A percentile compares a stretch with the other conserved stretches of the same genome.
Evolutionary conservation across 1,140 invertebrate species (phyloP).

Genomic region (Luehdorfia chinensis): DNA sequence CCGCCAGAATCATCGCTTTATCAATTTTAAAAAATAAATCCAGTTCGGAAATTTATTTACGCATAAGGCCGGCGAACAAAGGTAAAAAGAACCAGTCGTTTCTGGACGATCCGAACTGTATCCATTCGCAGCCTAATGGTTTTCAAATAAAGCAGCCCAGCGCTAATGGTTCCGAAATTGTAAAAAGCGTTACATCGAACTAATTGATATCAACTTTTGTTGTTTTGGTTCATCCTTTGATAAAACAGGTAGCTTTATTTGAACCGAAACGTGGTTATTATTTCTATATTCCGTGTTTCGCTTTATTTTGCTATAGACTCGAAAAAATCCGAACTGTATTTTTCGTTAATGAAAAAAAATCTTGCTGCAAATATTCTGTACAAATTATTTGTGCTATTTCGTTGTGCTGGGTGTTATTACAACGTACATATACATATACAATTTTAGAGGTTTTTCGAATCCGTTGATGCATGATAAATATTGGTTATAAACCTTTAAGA

Average conservation of each 20-base stretch:
- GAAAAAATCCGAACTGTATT: slow-evolving; percentile 2
- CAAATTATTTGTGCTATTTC: slow-evolving; percentile 1
- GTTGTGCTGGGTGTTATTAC: too few species aligned
- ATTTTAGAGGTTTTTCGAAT: too few species aligned
- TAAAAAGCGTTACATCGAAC: slow-evolving; percentile 36
- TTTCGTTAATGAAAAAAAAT: slow-evolving; percentile 11
- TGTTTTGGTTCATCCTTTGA: slow-evolving; percentile 19
- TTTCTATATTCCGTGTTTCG: slow-evolving; percentile 10
- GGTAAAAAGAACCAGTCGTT: slow-evolving; percentile 30
- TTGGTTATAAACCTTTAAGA: too few species aligned
- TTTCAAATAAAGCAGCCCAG: slow-evolving; percentile 46
- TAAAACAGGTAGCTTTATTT: slow-evolving; percentile 16
- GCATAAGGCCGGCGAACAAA: slow-evolving; percentile 5
- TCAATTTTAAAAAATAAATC: slow-evolving; percentile 10
- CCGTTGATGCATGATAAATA: too few species aligned
- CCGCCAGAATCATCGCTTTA: too few species aligned
- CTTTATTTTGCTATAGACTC: background rate
- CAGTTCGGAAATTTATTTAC: slow-evolving; percentile 1
- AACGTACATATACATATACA: too few species aligned
- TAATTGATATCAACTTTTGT: slow-evolving; percentile 34
- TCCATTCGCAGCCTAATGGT: slow-evolving; percentile 44
- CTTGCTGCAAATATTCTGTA: slow-evolving; percentile 1
- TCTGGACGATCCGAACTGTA: slow-evolving; percentile 39
- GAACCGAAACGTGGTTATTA: slow-evolving; percentile 5
- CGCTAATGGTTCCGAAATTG: slow-evolving; percentile 35